A percentile compares a stretch with the other conserved stretches of the same genome.
phyloP scores from a whole-genome alignment of 2,797 vertebrate species.

The Lithobates sylvaticus region DNA sequence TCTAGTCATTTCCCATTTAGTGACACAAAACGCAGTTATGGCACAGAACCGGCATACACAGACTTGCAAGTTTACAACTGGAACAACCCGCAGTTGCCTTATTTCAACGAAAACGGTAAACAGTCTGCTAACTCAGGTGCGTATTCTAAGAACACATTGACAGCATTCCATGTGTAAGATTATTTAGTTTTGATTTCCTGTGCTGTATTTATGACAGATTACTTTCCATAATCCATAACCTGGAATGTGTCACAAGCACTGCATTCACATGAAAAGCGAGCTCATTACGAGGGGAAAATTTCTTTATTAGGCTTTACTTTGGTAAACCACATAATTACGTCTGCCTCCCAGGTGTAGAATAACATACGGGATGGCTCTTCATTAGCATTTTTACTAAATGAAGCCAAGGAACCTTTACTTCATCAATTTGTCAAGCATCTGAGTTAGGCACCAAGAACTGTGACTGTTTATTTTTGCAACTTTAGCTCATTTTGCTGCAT shows the following conservation, averaged over 20 bases:
- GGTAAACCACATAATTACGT: constrained; percentile 56
- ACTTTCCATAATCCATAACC: constrained; percentile 53
- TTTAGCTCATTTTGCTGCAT: constrained; percentile 24
- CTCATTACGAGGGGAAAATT: constrained; percentile 56
- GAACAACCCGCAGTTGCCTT: no score
- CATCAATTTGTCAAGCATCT: constrained; percentile 34
- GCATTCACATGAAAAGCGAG: constrained; percentile 43
- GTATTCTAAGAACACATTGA: constrained; percentile 7
- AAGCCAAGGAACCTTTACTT: constrained; percentile 21
- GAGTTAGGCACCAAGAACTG: neutral
- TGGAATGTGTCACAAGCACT: constrained; percentile 52
- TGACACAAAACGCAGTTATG: no score
- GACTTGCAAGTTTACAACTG: no score
- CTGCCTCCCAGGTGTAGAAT: constrained; percentile 56
- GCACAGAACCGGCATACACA: no score
- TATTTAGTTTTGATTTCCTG: constrained; percentile 31
- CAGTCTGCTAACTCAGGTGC: neutral
- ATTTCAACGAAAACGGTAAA: no score
- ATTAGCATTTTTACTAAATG: constrained; percentile 41
- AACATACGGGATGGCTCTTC: constrained; percentile 50
- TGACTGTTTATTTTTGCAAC: constrained; percentile 34
- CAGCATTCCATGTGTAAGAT: constrained; percentile 36
- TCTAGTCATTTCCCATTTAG: no score
- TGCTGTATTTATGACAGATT: constrained; percentile 56
- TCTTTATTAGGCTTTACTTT: constrained; percentile 55